Evolutionary conservation across 2,888 invertebrate species (phyloP).

Genomic region (Latrodectus elegans): DNA sequence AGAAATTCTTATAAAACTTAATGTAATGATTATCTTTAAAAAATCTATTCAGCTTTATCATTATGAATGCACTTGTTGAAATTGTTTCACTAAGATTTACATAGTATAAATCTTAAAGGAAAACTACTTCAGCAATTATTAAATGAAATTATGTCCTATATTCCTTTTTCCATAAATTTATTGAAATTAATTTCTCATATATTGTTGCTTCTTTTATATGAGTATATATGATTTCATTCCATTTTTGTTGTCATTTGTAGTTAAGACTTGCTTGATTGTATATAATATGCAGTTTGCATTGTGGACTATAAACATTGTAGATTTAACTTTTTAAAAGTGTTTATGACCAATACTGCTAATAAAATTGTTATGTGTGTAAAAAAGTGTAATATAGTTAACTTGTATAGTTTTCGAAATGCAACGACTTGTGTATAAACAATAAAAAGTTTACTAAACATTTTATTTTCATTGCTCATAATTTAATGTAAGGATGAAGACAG

Average conservation of each 20-base stretch:
- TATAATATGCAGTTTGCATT: conserved; percentile 25
- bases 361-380: conserved; percentile 56
- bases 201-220: background rate
- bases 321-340: conserved; percentile 7
- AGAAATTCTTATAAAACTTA: too few species aligned
- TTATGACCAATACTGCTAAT: conserved; percentile 31
- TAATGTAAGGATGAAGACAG: conserved; percentile 27
- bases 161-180: background rate
- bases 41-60: too few species aligned
- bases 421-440: conserved; percentile 58
- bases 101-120: too few species aligned
- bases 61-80: too few species aligned
- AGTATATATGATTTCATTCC: conserved; percentile 19
- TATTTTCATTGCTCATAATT: conserved; percentile 38
- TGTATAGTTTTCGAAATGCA: conserved; percentile 56
- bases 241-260: background rate
- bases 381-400: conserved; percentile 45
- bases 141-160: background rate
- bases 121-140: background rate
- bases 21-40: too few species aligned
- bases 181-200: background rate
- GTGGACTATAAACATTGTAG: conserved; percentile 35
- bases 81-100: too few species aligned
- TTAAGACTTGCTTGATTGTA: background rate
- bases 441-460: conserved; percentile 16